These are phyloP conservation scores for Nomada lathburiana DNA, from an alignment of 2,888 invertebrate species.

Conservation along the genomic window DNA sequence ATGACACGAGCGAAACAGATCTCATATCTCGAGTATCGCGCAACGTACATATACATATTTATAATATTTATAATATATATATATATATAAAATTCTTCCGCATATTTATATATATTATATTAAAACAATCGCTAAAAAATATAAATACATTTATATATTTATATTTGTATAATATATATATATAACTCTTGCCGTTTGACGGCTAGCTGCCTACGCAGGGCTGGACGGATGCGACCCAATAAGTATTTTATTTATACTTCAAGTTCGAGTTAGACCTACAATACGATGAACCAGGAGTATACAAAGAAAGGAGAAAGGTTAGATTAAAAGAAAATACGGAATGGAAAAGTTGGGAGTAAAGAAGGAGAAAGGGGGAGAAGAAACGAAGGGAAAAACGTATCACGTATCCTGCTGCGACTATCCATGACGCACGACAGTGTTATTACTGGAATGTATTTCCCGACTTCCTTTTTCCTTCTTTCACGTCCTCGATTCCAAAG, in stretches of 20 bases:
- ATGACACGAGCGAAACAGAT: conserved; percentile 37
- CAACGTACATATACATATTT: conserved; percentile 62
- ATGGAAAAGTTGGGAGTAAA: neutral
- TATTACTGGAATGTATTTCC: conserved; percentile 33
- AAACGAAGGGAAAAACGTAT: conserved; percentile 51
- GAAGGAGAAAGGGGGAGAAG: neutral
- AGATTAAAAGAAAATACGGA: neutral
- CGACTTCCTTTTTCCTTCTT: neutral
- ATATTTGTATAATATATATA: conserved; percentile 59
- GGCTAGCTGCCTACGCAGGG: conserved; percentile 80
- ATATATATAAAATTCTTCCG: conserved; percentile 49
- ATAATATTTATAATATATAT: conserved; percentile 62
- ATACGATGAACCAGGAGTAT: conserved; percentile 35
- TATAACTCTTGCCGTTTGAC: conserved; percentile 72
- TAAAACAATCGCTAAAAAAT: conserved; percentile 76
- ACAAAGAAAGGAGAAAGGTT: conserved; percentile 10
- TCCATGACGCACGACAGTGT: conserved; percentile 30
- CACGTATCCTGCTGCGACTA: conserved; percentile 66
- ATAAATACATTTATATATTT: conserved; percentile 74
- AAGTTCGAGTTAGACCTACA: conserved; percentile 35
- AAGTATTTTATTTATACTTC: conserved; percentile 62
- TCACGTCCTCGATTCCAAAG: neutral
- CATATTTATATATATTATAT: conserved; percentile 67
- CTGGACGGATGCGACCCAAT: conserved; percentile 80
- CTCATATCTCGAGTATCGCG: conserved; percentile 38